phyloP scores from a whole-genome alignment of 2,888 invertebrate species.

The Exephanes ischioxanthus region DNA sequence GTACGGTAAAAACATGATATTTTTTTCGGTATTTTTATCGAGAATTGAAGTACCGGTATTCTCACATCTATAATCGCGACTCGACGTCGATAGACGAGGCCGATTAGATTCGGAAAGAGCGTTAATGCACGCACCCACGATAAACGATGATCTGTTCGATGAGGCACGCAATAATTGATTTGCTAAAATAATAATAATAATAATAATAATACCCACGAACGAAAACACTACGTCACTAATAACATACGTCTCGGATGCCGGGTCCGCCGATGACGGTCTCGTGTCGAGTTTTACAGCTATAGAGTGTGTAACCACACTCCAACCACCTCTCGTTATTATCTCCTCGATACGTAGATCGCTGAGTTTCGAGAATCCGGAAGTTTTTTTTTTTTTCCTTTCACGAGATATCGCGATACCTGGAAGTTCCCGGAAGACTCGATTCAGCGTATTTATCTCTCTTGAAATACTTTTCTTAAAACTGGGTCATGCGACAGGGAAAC shows the following conservation, averaged over 20 bases:
- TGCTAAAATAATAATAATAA: neutral
- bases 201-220: neutral
- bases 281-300: neutral
- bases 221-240: slow-evolving; percentile 6
- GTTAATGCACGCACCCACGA: neutral
- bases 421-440: slow-evolving; percentile 30
- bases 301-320: neutral
- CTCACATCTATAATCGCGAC: no score
- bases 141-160: slow-evolving; percentile 39
- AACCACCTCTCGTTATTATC: slow-evolving; percentile 9
- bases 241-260: neutral
- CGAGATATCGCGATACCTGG: neutral
- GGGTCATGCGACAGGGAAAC: slow-evolving; percentile 17
- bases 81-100: neutral
- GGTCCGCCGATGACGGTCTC: slow-evolving; percentile 6
- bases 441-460: neutral
- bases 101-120: neutral
- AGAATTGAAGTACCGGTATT: no score
- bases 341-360: slow-evolving; percentile 6
- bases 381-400: slow-evolving; percentile 13
- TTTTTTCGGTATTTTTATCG: no score
- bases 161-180: neutral
- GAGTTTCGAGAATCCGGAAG: slow-evolving; percentile 37
- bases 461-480: neutral
- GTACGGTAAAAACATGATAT: no score